These are phyloP conservation scores for Zaprionus ghesquierei DNA, from an alignment of 1,140 invertebrate species.

Conservation along the genomic window DNA sequence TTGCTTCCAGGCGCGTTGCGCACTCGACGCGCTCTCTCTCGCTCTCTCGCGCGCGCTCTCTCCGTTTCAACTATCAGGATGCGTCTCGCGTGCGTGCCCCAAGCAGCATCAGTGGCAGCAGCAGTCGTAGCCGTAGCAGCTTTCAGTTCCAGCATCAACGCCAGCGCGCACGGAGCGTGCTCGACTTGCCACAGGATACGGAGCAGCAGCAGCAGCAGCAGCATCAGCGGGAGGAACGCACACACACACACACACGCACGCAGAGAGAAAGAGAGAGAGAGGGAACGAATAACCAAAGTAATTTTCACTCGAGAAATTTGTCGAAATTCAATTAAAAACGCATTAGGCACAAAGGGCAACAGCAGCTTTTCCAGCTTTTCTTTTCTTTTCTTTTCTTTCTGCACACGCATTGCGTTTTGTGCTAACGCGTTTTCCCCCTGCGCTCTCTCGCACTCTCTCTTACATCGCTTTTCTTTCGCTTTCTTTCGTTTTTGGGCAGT, in stretches of 20 bases:
- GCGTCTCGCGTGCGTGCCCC: background rate
- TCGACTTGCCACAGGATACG: constrained; percentile 12
- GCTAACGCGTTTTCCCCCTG: background rate
- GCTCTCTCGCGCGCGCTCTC: background rate
- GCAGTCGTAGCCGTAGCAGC: too few relatives aligned
- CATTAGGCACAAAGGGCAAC: constrained; percentile 14
- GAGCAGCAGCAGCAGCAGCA: constrained; percentile 2
- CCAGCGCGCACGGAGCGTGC: constrained; percentile 54
- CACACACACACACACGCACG: constrained; percentile 18
- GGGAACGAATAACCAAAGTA: constrained; percentile 5
- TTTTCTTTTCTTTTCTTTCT: too few relatives aligned
- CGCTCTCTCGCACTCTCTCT: background rate
- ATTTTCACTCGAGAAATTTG: constrained; percentile 24
- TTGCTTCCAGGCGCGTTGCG: constrained; percentile 52
- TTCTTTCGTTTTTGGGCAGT: constrained; percentile 43
- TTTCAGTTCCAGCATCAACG: constrained; percentile 75
- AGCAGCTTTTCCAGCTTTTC: background rate
- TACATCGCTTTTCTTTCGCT: constrained; percentile 17
- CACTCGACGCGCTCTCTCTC: constrained; percentile 2
- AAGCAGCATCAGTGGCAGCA: background rate
- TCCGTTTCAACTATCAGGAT: constrained; percentile 2
- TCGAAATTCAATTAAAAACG: constrained; percentile 26
- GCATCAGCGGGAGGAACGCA: constrained; percentile 2
- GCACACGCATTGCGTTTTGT: constrained; percentile 16
- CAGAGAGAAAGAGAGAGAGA: constrained; percentile 1